Percentiles rank a stretch among this genome's conserved stretches.
These are phyloP conservation scores for Drosophila bocqueti DNA, from an alignment of 1,140 invertebrate genomes.

Conservation along the genomic window DNA sequence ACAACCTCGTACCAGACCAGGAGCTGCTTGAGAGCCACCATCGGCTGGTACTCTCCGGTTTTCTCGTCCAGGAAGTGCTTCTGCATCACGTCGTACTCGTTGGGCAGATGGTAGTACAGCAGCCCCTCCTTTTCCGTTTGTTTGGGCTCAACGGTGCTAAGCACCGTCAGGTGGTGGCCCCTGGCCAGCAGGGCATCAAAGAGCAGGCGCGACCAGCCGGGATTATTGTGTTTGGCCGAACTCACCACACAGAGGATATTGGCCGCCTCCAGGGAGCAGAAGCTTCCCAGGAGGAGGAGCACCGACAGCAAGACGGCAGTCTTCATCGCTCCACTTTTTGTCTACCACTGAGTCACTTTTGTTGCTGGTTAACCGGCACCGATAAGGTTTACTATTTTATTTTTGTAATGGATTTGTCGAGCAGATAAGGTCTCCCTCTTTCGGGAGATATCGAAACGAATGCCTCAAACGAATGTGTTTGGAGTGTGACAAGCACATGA, in stretches of 20 bases:
- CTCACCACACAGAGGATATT: conserved; percentile 55
- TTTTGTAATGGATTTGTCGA: conserved; percentile 14
- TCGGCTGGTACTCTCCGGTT: neutral
- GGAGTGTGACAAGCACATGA: neutral
- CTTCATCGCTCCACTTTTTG: conserved; percentile 43
- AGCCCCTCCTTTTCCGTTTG: neutral
- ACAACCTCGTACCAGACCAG: conserved; percentile 61
- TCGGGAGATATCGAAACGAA: neutral
- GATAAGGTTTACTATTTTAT: conserved; percentile 45
- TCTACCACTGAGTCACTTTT: conserved; percentile 37
- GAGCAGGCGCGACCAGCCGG: conserved; percentile 51
- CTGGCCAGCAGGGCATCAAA: conserved; percentile 49
- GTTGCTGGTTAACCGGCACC: conserved; percentile 11
- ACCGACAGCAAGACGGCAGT: conserved; percentile 10
- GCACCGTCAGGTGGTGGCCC: conserved; percentile 52
- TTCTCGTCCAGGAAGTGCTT: conserved; percentile 38
- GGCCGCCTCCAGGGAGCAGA: conserved; percentile 21
- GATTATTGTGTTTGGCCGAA: conserved; percentile 53
- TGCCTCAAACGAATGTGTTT: neutral
- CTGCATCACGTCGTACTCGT: conserved; percentile 47
- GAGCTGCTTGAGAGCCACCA: conserved; percentile 45
- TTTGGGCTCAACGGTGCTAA: conserved; percentile 20
- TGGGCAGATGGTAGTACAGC: conserved; percentile 24
- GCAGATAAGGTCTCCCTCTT: conserved; percentile 11
- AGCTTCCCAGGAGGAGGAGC: conserved; percentile 10